Evolutionary conservation across 2,888 invertebrate species (phyloP), one percentile per base, ranked within the genome.

Genomic region (Lagria hirta): DNA sequence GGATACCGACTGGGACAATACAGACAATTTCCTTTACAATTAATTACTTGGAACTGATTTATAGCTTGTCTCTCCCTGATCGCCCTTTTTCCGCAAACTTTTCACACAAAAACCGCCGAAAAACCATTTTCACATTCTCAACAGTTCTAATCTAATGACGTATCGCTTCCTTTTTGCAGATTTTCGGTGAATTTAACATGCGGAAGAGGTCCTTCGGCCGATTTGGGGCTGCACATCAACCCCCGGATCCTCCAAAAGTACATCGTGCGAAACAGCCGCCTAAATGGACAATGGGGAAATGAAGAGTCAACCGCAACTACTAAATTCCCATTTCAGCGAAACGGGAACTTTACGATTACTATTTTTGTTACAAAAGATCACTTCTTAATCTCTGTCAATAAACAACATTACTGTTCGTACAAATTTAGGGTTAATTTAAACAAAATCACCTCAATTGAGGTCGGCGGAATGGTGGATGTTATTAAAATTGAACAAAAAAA

Each of bases 211-310:
- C 46, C 67, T 3, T 72, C 73, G 16, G 51, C 69, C 1, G 70
- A 69, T 12, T 77, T 88, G 8, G 87, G 85, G 0, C 75, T 90
- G 18, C 91, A 91, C 67, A 81, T 92, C 60, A 90, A 90, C 71
- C 87, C 88, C 4, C 82, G 91, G 8, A 71, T 90, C 52, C 84
- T 84, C 42, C 83, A 87, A 62, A 79, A 80, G 47, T 86, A 86
- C 62, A 82, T 90, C 22, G 89, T 90, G 1, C 75, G 90, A 50
- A 91, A 90, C 68, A 78, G 81, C 2, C 77, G 79, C 38, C 66
- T 79, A 7, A 79, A 79, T 54, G 81, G 81, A 35, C 73, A 74
- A 32, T 92, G 91, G 90, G 86, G 84, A 1, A 64, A 68, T 1
- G 91, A 91, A 62, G 90, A 91, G 63, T 84, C 84, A n/a, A 82